These are phyloP conservation scores for Ceyx melanurus DNA, from an alignment of 2,113 vertebrate species.

Conservation along the genomic window DNA sequence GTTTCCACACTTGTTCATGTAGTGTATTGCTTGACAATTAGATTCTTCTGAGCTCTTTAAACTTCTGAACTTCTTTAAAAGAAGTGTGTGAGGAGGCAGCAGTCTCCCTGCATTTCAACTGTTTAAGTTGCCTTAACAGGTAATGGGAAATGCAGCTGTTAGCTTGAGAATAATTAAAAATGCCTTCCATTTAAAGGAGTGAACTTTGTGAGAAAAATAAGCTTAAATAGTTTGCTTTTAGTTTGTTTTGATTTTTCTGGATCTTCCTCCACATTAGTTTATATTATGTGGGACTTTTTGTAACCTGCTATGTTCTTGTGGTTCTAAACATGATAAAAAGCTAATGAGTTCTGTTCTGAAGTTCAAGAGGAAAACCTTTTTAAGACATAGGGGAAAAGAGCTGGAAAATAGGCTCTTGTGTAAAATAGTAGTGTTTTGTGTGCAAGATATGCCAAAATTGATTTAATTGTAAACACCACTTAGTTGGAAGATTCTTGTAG, in stretches of 20 bases:
- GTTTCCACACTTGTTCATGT: not conserved
- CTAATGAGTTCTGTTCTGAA: not conserved
- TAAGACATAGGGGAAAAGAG: not conserved
- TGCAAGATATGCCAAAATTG: no score
- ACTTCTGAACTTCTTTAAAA: not conserved
- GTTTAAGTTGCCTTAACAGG: not conserved
- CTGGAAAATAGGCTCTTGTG: not conserved
- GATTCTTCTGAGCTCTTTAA: not conserved
- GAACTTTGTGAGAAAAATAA: not conserved
- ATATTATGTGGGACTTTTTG: no score
- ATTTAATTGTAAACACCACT: no score
- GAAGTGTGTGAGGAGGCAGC: not conserved
- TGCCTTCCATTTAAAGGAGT: not conserved
- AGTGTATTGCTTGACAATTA: not conserved
- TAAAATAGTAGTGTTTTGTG: no score
- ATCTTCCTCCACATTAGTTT: not conserved
- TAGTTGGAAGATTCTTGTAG: no score
- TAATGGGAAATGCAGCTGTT: not conserved
- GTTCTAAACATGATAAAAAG: not conserved
- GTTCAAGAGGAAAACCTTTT: not conserved
- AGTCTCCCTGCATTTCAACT: not conserved
- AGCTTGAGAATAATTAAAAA: not conserved
- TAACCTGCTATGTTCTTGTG: not conserved
- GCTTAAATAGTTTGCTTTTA: not conserved
- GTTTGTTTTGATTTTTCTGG: not conserved